These are phyloP conservation scores for Erebia ligea DNA, from an alignment of 2,888 invertebrate genomes.

Conservation along the genomic window DNA sequence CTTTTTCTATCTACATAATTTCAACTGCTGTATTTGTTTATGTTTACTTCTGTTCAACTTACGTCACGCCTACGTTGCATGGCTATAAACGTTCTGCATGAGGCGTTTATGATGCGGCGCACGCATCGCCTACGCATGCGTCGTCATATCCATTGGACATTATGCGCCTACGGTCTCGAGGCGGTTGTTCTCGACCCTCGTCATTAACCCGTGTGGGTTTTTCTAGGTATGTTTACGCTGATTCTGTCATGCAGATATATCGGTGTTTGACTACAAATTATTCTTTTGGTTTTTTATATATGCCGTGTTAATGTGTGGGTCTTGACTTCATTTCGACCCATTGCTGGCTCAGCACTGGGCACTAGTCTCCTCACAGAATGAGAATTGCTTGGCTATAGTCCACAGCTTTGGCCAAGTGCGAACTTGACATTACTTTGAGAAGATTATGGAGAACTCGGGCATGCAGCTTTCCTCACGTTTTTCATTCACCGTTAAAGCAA, in stretches of 20 bases:
- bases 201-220: constrained; percentile 57
- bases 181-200: constrained; percentile 34
- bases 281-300: constrained; percentile 9
- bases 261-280: constrained; percentile 28
- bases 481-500: too few relatives aligned
- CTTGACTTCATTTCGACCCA: neutral
- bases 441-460: too few relatives aligned
- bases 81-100: constrained; percentile 53
- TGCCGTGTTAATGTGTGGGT: neutral
- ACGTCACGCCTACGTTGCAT: constrained; percentile 67
- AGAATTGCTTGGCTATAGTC: too few relatives aligned
- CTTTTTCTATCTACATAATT: neutral
- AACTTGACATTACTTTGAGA: too few relatives aligned
- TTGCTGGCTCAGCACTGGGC: too few relatives aligned
- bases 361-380: too few relatives aligned
- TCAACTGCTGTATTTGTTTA: constrained; percentile 42
- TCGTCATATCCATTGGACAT: constrained; percentile 43
- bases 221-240: constrained; percentile 51
- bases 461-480: too few relatives aligned
- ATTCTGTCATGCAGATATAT: constrained; percentile 29
- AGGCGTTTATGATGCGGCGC: constrained; percentile 62
- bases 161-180: constrained; percentile 29
- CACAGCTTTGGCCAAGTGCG: too few relatives aligned
- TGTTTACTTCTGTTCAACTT: constrained; percentile 43
- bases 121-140: constrained; percentile 62